Percentiles rank a stretch among this genome's conserved stretches.
phyloP scores from a whole-genome alignment of 2,113 vertebrate genomes.

The Saiga tatarica region DNA sequence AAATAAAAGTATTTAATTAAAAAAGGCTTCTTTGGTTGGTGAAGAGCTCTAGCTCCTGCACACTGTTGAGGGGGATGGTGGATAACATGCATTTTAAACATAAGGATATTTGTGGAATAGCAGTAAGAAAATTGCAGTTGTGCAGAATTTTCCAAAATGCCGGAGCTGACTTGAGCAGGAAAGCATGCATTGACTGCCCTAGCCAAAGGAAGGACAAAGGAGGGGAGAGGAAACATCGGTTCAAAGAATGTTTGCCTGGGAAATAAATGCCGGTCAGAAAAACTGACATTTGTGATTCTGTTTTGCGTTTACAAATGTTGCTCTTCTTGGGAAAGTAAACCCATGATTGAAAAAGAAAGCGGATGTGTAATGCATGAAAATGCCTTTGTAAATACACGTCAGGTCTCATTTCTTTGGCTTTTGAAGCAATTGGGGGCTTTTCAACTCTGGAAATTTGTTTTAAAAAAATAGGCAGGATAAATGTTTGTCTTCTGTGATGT shows the following conservation, averaged over 20 bases:
- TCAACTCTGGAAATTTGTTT: neutral
- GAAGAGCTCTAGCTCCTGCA: neutral
- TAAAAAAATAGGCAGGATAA: neutral
- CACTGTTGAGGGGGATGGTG: neutral
- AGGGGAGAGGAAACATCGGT: neutral
- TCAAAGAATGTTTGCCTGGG: neutral
- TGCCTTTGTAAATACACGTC: neutral
- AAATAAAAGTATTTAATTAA: neutral
- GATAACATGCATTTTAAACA: neutral
- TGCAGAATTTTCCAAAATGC: neutral
- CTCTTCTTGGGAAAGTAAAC: constrained; percentile 38
- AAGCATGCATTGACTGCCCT: neutral
- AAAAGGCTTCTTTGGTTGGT: neutral
- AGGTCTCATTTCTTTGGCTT: neutral
- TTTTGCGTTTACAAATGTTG: constrained; percentile 38
- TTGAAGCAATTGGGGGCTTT: neutral
- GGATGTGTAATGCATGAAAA: neutral
- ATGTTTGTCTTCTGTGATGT: constrained; percentile 6
- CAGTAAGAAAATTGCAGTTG: neutral
- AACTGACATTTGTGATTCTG: constrained; percentile 30
- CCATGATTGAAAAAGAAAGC: neutral
- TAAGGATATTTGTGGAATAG: neutral
- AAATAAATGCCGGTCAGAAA: neutral
- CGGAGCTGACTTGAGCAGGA: neutral
- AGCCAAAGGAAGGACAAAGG: neutral